Base-by-base conservation (phyloP, 2,113 vertebrate species). In the Tamias sibiricus region DNA sequence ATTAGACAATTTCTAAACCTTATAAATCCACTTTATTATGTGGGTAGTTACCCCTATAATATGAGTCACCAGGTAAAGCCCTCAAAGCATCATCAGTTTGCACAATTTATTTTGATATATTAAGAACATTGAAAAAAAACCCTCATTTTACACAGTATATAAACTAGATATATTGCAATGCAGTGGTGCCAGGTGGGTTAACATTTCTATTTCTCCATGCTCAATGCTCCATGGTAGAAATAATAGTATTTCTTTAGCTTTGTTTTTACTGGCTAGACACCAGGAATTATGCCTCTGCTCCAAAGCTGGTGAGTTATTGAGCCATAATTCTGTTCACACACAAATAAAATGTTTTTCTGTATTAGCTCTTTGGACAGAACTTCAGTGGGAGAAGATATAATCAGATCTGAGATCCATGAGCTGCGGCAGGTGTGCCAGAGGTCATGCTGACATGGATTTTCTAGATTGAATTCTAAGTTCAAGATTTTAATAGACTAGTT, bases 191-290 rank as follows among this genome's bases (percentile, higher is more conserved):
- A 80, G 28, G n/a, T 82, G 24, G 16, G 57, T 93, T 91, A 91
- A 72, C n/a, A 83, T 96, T 94, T 91, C 77, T 91, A 79, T 94
- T 96, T 96, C 59, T 92, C 74, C 89, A 26, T 75, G 76, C 8
- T 83, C 6, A 47, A 2, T 91, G 82, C 9, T 79, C 35, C 44
- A 22, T 30, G 44, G 49, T 87, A 14, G 94, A 96, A 97, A 97
- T 81, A 87, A 92, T 44, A 90, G 4, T 62, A 89, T 95, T 95
- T 97, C 77, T 95, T 91, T 84, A 88, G 90, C 35, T 3, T 77
- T 95, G 75, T 96, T 95, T 93, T 47, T 71, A 62, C 59, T 86
- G 82, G 68, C 30, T 85, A 40, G 94, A 94, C 52, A 76, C 1
- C 11, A 71, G 80, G 69, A 97, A 35, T 95, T 95, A 79, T 94